phyloP scores from a whole-genome alignment of 2,797 vertebrate genomes.

The Chelon labrosus region DNA sequence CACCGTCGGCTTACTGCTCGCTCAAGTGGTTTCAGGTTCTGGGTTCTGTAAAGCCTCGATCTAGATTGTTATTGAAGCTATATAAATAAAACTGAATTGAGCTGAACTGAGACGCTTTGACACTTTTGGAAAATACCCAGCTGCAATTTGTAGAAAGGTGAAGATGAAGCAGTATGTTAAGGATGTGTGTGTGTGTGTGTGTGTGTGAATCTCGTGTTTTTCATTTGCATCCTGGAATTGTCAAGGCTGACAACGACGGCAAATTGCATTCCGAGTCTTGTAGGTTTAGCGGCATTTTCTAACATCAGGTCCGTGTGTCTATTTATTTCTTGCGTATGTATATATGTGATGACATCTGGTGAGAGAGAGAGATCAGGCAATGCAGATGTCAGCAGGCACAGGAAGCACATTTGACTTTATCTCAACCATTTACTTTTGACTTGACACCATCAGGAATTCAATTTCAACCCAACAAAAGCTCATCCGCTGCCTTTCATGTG shows the following conservation, averaged over 20 bases:
- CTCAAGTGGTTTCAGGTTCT: too few species aligned
- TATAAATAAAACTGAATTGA: too few species aligned
- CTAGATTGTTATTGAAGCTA: too few species aligned
- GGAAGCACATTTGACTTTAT: slow-evolving; percentile 68
- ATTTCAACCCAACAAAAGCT: slow-evolving; percentile 65
- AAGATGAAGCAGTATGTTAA: slow-evolving; percentile 10
- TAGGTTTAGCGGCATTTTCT: slow-evolving; percentile 34
- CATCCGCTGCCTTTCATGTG: slow-evolving; percentile 43
- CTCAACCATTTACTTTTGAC: slow-evolving; percentile 56
- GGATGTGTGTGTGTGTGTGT: background rate
- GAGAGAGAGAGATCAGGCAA: slow-evolving; percentile 56
- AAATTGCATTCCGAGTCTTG: slow-evolving; percentile 54
- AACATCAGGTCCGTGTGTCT: slow-evolving; percentile 38
- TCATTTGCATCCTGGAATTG: slow-evolving; percentile 41
- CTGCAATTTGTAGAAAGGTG: background rate
- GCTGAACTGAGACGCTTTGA: too few species aligned
- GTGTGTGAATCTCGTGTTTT: slow-evolving; percentile 1
- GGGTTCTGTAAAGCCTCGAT: too few species aligned
- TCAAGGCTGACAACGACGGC: slow-evolving; percentile 48
- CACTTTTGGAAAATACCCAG: slow-evolving; percentile 12
- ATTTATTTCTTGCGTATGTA: slow-evolving; percentile 34
- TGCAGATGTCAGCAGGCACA: slow-evolving; percentile 58
- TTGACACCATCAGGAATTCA: slow-evolving; percentile 66
- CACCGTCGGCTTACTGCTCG: too few species aligned
- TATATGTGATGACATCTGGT: slow-evolving; percentile 47